Evolutionary conservation across 2,888 invertebrate genomes (phyloP), one percentile per base, ranked within the genome.

Genomic region (Dexiosoma caninum): DNA sequence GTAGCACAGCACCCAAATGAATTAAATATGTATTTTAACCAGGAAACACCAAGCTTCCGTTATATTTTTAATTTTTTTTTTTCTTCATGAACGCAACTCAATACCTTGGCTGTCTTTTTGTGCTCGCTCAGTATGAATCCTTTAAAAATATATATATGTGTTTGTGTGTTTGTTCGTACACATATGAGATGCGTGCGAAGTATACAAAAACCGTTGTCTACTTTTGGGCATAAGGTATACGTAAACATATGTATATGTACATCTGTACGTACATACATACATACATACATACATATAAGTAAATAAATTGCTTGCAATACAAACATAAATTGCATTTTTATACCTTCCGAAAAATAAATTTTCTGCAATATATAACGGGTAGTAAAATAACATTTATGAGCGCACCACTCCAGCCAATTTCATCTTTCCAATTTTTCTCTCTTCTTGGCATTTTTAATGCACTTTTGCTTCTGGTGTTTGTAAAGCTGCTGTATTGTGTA

Each of bases 171-270:
- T 21, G 19, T 5, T 12, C 9, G 27, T 5, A 6, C 6, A 51
- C 1, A 19, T 21, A 21, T 67, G 12, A 30, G 30, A 10, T 27
- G 35, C 19, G 32, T 67, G 12, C 37, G 30, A 10, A 35, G 35
- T 27, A 46, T 42, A 60, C 62, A 51, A 27, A 21, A 74, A 66
- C 9, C 66, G 49, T 78, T 83, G 80, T 78, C 78, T 78, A 74
- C 46, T 74, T 82, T 78, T 66, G 62, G 78, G 81, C 80, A 66
- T 70, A n/a, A n/a, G n/a, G n/a, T n/a, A n/a, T n/a, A n/a, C n/a
- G n/a, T n/a, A n/a, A n/a, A n/a, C n/a, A n/a, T n/a, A n/a, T n/a
- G n/a, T n/a, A n/a, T n/a, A n/a, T n/a, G n/a, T n/a, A n/a, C n/a
- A n/a, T n/a, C n/a, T n/a, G n/a, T n/a, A n/a, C n/a, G n/a, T n/a